Base-by-base conservation (phyloP, 2,888 invertebrate species). In the Caenorhabditis sp. region DNA sequence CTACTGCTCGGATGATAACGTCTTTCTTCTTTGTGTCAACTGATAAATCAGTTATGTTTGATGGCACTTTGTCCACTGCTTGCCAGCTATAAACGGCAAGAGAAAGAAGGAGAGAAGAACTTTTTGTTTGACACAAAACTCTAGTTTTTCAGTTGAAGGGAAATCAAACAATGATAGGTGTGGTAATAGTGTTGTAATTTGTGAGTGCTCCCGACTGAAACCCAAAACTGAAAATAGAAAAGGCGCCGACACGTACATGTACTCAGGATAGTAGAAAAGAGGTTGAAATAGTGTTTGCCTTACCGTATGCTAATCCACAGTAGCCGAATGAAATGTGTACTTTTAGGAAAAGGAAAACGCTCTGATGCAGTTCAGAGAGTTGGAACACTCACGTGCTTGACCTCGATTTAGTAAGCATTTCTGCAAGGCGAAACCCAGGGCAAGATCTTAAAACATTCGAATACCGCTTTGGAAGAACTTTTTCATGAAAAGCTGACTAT, bases 1-100 rank as follows among this genome's bases (percentile, higher is more conserved):
- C 69, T 77, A 70, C 77, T 77, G 63, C 38, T 77, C 10, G 44
- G 70, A 38, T 77, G 77, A 77, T 77, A 63, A 70, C 69, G 41
- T 19, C 24, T 54, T 22, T 51, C n/a, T 22, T 35, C 24, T 68
- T 35, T 54, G 68, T 64, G 58, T 38, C 59, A 58, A 75, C 75
- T 75, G 75, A 75, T 75, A 75, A 66, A 66, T 75, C 75, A 66
- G 47, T 66, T 58, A 47, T 59, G 68, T 49, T 61, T 35, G 26
- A 61, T 26, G 56, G 75, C 75, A 68, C 66, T 75, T 66, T 75
- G 64, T 51, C 66, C 66, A n/a, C 4, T 24, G 19, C 54, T 56
- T 28, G 24, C 26, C 54, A 47, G 26, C 12, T 8, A 38, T 16
- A 47, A 26, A 59, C 44, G 56, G 47, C 26, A 38, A 26, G 24